Base-by-base conservation (phyloP, 2,888 invertebrate species). In the Pammene fasciana region DNA sequence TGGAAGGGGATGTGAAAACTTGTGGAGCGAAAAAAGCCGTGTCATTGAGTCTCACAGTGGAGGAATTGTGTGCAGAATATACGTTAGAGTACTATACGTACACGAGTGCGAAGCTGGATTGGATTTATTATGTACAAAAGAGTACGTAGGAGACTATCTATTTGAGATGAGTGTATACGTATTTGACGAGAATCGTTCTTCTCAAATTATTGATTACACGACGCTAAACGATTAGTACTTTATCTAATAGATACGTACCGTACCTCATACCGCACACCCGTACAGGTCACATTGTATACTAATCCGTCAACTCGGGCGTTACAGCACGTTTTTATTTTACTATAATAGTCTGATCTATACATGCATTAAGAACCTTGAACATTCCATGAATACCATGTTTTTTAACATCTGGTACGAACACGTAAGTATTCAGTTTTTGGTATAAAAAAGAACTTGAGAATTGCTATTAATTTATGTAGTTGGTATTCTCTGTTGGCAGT, bases 141-240 rank as follows among this genome's bases (percentile, higher is more conserved):
- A 16, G 13, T 50, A 59, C 26, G 41, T 55, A 18, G 26, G 26
- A 26, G 26, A 26, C 26, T 26, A 26, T 4, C 26, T 26, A 26
- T 26, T 26, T 26, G 26, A 26, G 26, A 26, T 26, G 26, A 26
- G 26, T 26, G 4, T 4, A 26, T 26, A 26, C 2, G 14, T 61
- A 86, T 87, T 82, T 79, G 80, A n/a, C n/a, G n/a, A 82, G 86
- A 78, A 80, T 84, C 82, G 81, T 84, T 76, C 82, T 80, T 78
- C 81, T 82, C 80, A 79, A 79, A 84, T 81, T 82, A 79, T 82
- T 84, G 82, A 86, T 87, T 86, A 85, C 80, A 76, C 74, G 75
- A 77, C 77, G 78, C 76, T 77, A 80, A 85, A 84, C 48, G 45
- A 64, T 54, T 36, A 26, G 9, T 34, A 54, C 26, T 54, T 54